These are phyloP conservation scores for Coccyzus lansbergi DNA, from an alignment of 2,797 vertebrate genomes.

Conservation along the genomic window DNA sequence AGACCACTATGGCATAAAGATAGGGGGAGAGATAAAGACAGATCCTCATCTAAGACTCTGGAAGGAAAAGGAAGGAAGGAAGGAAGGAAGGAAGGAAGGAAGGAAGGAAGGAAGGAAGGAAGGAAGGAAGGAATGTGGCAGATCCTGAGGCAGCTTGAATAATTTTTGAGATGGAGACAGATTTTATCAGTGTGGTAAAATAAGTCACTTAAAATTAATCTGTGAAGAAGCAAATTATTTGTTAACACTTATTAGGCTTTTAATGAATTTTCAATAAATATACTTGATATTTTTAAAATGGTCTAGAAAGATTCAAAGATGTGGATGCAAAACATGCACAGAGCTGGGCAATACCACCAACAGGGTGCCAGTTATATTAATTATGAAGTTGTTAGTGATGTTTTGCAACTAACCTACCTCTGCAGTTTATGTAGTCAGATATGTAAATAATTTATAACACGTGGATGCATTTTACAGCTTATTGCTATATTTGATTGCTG, in stretches of 20 bases:
- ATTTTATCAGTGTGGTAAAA: slow-evolving; percentile 37
- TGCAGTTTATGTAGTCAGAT: neutral
- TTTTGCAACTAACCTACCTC: neutral
- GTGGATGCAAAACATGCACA: neutral
- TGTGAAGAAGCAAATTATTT: slow-evolving; percentile 35
- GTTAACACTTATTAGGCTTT: neutral
- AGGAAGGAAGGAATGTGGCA: no score
- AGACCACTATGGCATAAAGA: neutral
- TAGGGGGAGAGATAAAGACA: slow-evolving; percentile 29
- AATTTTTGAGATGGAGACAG: neutral
- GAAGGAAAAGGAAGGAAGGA: no score
- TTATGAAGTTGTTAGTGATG: neutral
- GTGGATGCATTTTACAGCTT: neutral
- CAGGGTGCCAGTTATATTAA: neutral
- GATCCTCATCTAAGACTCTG: slow-evolving; percentile 35
- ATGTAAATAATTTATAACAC: neutral
- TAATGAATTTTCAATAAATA: slow-evolving; percentile 1
- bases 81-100: no score
- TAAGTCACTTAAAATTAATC: slow-evolving; percentile 20
- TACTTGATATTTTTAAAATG: neutral
- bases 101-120: no score
- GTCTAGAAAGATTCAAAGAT: neutral
- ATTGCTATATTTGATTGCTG: neutral
- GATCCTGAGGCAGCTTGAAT: slow-evolving; percentile 28
- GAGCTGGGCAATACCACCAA: neutral